These are phyloP conservation scores for Tetramorium parvispinum DNA, from an alignment of 1,140 invertebrate species.

Conservation along the genomic window DNA sequence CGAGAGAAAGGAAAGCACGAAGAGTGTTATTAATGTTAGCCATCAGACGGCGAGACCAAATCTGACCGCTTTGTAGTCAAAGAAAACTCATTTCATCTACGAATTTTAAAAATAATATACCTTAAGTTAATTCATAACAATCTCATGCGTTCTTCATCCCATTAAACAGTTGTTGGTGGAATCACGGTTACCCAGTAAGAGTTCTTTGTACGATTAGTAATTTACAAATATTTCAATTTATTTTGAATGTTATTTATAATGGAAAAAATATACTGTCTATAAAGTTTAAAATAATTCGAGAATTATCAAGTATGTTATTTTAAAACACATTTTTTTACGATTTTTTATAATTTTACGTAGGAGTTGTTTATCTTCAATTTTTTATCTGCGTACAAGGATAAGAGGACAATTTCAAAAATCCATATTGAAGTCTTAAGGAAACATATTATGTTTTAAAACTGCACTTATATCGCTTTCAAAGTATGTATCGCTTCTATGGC, in stretches of 20 bases:
- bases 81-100: conserved; percentile 20
- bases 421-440: background rate
- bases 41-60: conserved; percentile 42
- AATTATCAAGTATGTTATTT: background rate
- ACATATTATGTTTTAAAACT: background rate
- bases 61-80: conserved; percentile 42
- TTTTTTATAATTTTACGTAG: background rate
- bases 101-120: conserved; percentile 24
- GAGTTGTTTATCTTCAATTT: background rate
- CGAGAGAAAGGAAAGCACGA: conserved; percentile 44
- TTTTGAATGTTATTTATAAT: background rate
- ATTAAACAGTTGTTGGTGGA: conserved; percentile 4
- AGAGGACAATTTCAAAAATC: background rate
- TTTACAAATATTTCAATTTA: background rate
- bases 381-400: background rate
- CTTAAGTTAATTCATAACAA: conserved; percentile 3
- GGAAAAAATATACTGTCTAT: background rate
- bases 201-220: background rate
- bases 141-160: background rate
- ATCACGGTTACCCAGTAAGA: background rate
- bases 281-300: background rate
- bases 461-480: background rate
- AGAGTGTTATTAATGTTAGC: conserved; percentile 53
- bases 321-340: background rate
- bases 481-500: background rate